phyloP scores from a whole-genome alignment of 2,797 vertebrate species.

The Lindbergichthys nudifrons region DNA sequence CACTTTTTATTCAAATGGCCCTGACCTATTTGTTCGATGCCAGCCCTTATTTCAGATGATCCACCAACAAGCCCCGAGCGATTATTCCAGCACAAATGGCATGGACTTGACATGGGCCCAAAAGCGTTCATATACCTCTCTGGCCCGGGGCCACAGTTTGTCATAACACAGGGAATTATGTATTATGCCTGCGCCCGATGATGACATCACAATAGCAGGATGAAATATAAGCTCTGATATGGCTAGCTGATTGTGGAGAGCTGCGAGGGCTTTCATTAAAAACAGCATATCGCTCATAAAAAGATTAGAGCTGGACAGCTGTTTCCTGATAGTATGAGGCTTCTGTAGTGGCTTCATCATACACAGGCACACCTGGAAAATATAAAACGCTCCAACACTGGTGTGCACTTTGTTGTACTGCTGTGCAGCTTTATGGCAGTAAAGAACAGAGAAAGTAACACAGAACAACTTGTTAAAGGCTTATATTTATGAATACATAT shows the following conservation, averaged over 20 bases:
- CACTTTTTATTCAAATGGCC: constrained; percentile 78
- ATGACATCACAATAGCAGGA: constrained; percentile 89
- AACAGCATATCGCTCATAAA: constrained; percentile 89
- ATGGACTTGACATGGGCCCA: constrained; percentile 81
- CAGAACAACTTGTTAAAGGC: neutral
- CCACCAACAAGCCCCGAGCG: constrained; percentile 75
- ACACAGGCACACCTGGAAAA: constrained; percentile 76
- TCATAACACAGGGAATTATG: constrained; percentile 89
- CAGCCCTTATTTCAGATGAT: constrained; percentile 73
- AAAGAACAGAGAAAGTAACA: constrained; percentile 25
- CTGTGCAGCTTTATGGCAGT: constrained; percentile 23
- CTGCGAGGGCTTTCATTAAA: constrained; percentile 89
- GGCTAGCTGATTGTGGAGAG: constrained; percentile 84
- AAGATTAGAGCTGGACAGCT: constrained; percentile 87
- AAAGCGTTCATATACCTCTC: constrained; percentile 82
- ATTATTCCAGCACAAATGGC: constrained; percentile 83
- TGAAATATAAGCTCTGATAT: constrained; percentile 89
- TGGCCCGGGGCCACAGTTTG: constrained; percentile 83
- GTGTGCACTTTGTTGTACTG: constrained; percentile 28
- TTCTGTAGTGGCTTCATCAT: constrained; percentile 83
- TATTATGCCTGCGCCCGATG: constrained; percentile 84
- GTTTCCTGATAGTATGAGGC: constrained; percentile 79
- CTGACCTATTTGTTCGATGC: constrained; percentile 77
- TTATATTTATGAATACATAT: constrained; percentile 10
- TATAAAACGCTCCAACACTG: constrained; percentile 54